Evolutionary conservation across 2,888 invertebrate genomes (phyloP), one percentile per base, ranked within the genome.

Genomic region (Pteria penguin): DNA sequence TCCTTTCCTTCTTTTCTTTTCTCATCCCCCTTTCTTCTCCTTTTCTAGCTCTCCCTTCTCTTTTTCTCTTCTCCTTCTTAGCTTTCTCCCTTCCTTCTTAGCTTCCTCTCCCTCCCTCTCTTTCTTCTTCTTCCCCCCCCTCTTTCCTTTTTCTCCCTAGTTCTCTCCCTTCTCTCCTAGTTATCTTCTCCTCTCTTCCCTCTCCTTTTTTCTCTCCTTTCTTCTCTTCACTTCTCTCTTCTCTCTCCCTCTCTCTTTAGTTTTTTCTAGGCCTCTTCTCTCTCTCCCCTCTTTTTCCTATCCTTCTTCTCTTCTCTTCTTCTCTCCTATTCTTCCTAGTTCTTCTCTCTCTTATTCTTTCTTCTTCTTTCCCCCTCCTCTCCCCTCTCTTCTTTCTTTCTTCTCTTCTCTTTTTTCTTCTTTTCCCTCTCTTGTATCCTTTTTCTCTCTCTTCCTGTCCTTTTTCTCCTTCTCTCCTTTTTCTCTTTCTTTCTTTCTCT

Each of bases 41-140:
- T 54, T 62, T 18, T 58, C 72, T 31, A 63, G 55, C 31, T 75
- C 65, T 24, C 33, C 75, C 86, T 32, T 85, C 92, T 92, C 87
- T 24, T 33, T 22, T 66, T 45, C 45, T 45, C 45, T 55, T 22
- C 14, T 31, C 14, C 27, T 29, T 5, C 11, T 24, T 18, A 29
- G 55, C 14, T 24, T 4, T 60, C 14, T 55, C 45, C 62, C 33
- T 27, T 8, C 57, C 31, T 18, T 26, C n/a, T 2, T 74, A n/a
- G 1, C 29, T 11, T 11, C 54, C 31, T 62, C 22, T 52, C 22
- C 24, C 36, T 66, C 78, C 75, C 24, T n/a, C n/a, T n/a, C n/a
- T n/a, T n/a, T n/a, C 45, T 18, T 45, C 45, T 18, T 45, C 8
- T 45, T 45, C 1, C 45, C 45, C 18, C 18, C 45, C 18, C 75